A percentile compares a stretch with the other conserved stretches of the same genome.
These are phyloP conservation scores for Frankliniella intonsa DNA, from an alignment of 2,888 invertebrate species.

Conservation along the genomic window DNA sequence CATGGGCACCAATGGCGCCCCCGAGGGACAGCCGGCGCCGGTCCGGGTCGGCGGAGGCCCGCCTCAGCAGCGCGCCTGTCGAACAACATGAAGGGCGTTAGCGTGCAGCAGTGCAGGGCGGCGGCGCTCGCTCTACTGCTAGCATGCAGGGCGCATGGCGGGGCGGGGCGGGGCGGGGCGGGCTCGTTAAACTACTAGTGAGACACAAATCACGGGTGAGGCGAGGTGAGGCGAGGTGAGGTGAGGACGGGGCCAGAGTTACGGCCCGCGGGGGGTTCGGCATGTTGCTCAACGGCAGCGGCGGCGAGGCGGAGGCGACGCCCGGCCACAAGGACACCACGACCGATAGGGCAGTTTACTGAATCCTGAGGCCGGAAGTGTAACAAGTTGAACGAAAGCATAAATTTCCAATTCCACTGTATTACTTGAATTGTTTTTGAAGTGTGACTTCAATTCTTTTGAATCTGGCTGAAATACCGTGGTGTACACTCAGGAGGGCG, in stretches of 20 bases:
- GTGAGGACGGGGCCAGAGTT: no score
- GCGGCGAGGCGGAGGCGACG: no score
- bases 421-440: not conserved
- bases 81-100: constrained; percentile 29
- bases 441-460: constrained; percentile 42
- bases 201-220: no score
- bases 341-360: no score
- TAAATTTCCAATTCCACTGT: no score
- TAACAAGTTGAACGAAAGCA: no score
- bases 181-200: no score
- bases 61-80: constrained; percentile 70
- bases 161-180: not conserved
- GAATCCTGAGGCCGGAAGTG: no score
- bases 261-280: no score
- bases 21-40: constrained; percentile 74
- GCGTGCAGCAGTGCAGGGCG: not conserved
- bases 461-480: not conserved
- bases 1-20: constrained; percentile 51
- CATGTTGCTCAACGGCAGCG: no score
- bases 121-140: constrained; percentile 35
- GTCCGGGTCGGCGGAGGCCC: constrained; percentile 71
- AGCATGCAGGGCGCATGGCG: constrained; percentile 52
- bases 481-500: not conserved
- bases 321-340: no score
- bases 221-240: no score